phyloP scores from a whole-genome alignment of 2,888 invertebrate genomes.

The Nemapogon koenigi region DNA sequence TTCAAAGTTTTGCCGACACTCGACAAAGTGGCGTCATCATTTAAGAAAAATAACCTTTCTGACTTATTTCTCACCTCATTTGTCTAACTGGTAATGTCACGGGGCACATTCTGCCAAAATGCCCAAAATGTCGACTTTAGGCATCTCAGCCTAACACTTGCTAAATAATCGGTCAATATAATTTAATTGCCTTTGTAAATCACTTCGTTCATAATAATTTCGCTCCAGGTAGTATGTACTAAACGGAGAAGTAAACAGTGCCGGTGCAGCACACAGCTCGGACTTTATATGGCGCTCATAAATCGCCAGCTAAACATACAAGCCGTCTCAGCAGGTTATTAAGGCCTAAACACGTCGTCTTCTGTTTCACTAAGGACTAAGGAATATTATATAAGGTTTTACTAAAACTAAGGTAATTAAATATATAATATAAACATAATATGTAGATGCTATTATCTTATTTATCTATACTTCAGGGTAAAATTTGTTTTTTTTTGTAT shows the following conservation, averaged over 20 bases:
- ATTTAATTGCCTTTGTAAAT: conserved; percentile 2
- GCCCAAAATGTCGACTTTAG: too few species aligned
- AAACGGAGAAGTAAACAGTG: conserved; percentile 4
- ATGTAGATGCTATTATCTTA: too few species aligned
- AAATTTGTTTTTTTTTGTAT: too few species aligned
- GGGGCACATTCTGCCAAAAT: too few species aligned
- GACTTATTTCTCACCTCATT: too few species aligned
- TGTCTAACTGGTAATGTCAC: too few species aligned
- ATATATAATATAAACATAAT: not conserved
- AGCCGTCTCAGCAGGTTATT: conserved; percentile 9
- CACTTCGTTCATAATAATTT: conserved; percentile 3
- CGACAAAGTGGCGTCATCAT: too few species aligned
- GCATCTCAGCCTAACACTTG: too few species aligned
- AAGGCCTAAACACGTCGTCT: conserved; percentile 6
- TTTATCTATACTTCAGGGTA: too few species aligned
- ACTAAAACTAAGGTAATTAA: not conserved
- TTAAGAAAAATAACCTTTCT: too few species aligned
- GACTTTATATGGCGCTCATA: conserved; percentile 9
- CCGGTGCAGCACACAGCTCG: conserved; percentile 4
- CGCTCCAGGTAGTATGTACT: not conserved
- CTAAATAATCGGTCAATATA: too few species aligned
- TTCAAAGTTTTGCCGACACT: too few species aligned
- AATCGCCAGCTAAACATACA: conserved; percentile 9
- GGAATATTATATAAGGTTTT: not conserved
- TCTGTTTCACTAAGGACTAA: conserved; percentile 1